Conservation (phyloP, 2,113 vertebrate species). For the Larimichthys polyactis region DNA sequence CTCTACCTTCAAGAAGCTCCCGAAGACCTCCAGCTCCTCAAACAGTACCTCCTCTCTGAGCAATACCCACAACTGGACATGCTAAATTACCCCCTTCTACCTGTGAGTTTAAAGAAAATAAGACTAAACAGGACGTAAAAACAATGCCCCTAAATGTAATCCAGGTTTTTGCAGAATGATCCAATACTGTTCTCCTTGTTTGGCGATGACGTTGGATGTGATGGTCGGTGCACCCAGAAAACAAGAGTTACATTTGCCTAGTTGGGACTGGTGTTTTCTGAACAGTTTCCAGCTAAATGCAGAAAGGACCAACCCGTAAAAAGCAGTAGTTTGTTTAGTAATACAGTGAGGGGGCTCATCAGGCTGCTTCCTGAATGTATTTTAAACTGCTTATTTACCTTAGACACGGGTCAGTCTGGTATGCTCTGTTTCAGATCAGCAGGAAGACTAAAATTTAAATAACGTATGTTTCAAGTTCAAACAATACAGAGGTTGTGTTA, state of each 20-base stretch:
- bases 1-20: no score
- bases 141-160: neutral
- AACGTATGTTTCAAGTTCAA: neutral
- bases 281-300: neutral
- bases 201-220: neutral
- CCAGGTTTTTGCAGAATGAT: neutral
- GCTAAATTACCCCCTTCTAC: no score
- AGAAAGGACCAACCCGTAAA: neutral
- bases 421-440: neutral
- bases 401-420: neutral
- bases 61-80: no score
- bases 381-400: slow-evolving; percentile 9
- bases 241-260: neutral
- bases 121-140: neutral
- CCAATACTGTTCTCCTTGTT: neutral
- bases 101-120: neutral
- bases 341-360: neutral
- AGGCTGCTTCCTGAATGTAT: neutral
- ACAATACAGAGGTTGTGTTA: slow-evolving; percentile 1
- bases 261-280: neutral
- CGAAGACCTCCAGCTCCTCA: no score
- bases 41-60: no score
- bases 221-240: neutral
- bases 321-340: neutral
- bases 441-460: neutral